Evolutionary conservation across 2,797 vertebrate genomes (phyloP).

Genomic region (Dendrocincla fuliginosa): DNA sequence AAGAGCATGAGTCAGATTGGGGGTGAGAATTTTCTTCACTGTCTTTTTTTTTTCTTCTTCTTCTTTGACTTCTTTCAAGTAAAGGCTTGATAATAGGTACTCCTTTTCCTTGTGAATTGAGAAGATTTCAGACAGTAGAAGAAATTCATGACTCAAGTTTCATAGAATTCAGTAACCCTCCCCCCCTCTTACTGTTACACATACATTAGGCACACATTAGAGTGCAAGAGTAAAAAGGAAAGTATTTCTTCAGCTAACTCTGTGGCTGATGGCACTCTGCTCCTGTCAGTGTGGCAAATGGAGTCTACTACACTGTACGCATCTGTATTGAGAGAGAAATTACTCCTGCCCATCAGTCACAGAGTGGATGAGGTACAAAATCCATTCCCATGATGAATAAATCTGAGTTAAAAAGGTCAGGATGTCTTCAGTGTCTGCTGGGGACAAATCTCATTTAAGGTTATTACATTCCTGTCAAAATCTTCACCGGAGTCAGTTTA

Average conservation of each 20-base stretch:
- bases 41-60: fast-evolving
- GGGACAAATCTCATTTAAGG: slow-evolving; percentile 49
- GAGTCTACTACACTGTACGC: slow-evolving; percentile 31
- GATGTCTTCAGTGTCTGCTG: slow-evolving; percentile 24
- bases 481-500: slow-evolving; percentile 28
- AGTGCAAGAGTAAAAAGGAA: slow-evolving; percentile 18
- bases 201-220: background rate
- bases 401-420: slow-evolving; percentile 55
- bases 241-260: slow-evolving; percentile 44
- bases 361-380: slow-evolving; percentile 51
- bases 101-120: background rate
- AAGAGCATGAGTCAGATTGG: background rate
- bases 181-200: background rate
- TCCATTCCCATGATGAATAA: slow-evolving; percentile 55
- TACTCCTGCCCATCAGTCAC: slow-evolving; percentile 50
- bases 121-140: background rate
- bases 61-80: background rate
- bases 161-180: background rate
- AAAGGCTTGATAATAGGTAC: background rate
- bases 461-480: slow-evolving; percentile 44
- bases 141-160: background rate
- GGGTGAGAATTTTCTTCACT: background rate
- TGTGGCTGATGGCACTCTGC: slow-evolving; percentile 24
- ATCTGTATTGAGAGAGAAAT: slow-evolving; percentile 53
- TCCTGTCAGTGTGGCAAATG: slow-evolving; percentile 60